Percentiles rank a stretch among this genome's conserved stretches.
Conservation (phyloP, 2,113 vertebrate genomes). For the Brevimyrus niger region DNA sequence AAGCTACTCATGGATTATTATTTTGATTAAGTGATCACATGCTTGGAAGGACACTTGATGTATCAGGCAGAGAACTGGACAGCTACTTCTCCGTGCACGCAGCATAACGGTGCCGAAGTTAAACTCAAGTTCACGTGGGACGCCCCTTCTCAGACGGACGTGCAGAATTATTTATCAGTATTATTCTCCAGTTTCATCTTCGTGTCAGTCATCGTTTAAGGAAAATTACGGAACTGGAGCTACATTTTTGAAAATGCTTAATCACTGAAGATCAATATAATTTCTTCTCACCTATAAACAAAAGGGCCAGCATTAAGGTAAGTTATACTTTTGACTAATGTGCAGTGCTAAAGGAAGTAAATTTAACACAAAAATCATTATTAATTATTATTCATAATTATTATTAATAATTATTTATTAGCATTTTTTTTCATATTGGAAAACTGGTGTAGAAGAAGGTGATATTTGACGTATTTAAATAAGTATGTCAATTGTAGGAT, state of each 20-base stretch:
- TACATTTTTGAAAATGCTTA: neutral
- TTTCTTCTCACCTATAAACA: neutral
- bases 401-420: no score
- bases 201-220: neutral
- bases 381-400: no score
- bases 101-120: neutral
- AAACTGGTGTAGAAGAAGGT: neutral
- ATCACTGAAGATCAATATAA: conserved; percentile 9
- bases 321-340: conserved; percentile 11
- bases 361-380: neutral
- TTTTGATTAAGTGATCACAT: conserved; percentile 47
- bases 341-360: neutral
- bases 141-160: neutral
- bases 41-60: conserved; percentile 26
- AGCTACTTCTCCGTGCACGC: conserved; percentile 6
- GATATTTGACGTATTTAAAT: neutral
- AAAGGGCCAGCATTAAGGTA: conserved; percentile 35
- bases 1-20: conserved; percentile 54
- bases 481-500: neutral
- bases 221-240: neutral
- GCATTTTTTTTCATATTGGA: no score
- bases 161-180: neutral
- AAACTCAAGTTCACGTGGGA: neutral
- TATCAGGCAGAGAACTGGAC: conserved; percentile 9
- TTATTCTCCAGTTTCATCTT: neutral